Percentiles rank a stretch among this genome's conserved stretches.
Conservation (phyloP, 2,888 invertebrate genomes). For the Rhyacophila evoluta region DNA sequence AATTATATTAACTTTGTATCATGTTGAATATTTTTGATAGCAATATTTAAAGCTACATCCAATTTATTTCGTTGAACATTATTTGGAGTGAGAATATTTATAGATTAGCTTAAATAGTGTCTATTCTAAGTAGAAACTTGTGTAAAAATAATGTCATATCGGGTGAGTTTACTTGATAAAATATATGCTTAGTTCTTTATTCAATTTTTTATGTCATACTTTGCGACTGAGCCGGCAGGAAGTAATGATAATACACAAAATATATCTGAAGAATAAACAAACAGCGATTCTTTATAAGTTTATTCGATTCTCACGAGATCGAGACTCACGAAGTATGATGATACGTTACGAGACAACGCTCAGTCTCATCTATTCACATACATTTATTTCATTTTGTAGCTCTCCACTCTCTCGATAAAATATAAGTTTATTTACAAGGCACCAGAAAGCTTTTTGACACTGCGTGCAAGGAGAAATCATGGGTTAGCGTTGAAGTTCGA, state of each 20-base stretch:
- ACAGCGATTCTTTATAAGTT: conserved; percentile 10
- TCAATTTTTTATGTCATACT: no score
- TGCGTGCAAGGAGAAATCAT: conserved; percentile 42
- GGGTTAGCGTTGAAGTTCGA: conserved; percentile 22
- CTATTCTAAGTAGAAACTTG: no score
- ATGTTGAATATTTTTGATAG: no score
- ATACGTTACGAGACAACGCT: conserved; percentile 1
- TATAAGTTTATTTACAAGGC: conserved; percentile 46
- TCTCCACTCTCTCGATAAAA: conserved; percentile 29
- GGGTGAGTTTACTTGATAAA: no score
- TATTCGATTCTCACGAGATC: conserved; percentile 9
- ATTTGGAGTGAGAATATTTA: no score
- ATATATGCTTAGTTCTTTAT: no score
- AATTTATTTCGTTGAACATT: no score
- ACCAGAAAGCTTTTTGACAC: conserved; percentile 51
- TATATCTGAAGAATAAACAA: not conserved
- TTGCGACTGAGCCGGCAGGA: not conserved
- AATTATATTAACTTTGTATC: no score
- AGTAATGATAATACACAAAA: not conserved
- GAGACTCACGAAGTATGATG: not conserved
- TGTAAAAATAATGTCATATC: no score
- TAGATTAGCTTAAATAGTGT: no score
- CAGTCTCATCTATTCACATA: conserved; percentile 19
- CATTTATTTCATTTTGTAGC: conserved; percentile 17
- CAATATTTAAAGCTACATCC: no score